Conservation (phyloP, 2,113 vertebrate genomes). For the Puntigrus tetrazona region DNA sequence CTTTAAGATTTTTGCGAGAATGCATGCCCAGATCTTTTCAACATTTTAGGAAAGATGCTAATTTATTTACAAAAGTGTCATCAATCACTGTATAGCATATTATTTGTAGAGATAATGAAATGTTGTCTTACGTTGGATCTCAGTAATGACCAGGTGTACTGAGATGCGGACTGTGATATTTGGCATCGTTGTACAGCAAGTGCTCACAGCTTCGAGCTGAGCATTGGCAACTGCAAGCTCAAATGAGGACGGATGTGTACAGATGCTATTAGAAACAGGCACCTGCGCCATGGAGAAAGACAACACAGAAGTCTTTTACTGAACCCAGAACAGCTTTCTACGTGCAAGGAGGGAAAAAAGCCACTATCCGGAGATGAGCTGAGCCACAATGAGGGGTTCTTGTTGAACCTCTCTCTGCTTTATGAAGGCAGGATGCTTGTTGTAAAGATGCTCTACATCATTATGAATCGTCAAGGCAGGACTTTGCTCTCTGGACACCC, state of each 20-base stretch:
- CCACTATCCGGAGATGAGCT: constrained; percentile 42
- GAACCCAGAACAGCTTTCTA: constrained; percentile 32
- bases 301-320: constrained; percentile 48
- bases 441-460: constrained; percentile 51
- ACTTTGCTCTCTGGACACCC: constrained; percentile 40
- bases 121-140: not conserved
- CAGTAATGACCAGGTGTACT: constrained; percentile 50
- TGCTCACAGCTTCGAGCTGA: constrained; percentile 11
- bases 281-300: constrained; percentile 54
- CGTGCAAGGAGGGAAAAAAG: constrained; percentile 23
- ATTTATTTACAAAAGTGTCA: not conserved
- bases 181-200: constrained; percentile 68
- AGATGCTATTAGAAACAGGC: constrained; percentile 50
- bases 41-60: not conserved
- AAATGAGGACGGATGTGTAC: constrained; percentile 52
- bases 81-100: constrained; percentile 7
- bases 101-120: constrained; percentile 17
- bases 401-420: constrained; percentile 36
- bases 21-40: too few species aligned
- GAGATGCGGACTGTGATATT: constrained; percentile 65
- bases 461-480: constrained; percentile 38
- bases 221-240: constrained; percentile 19
- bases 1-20: too few species aligned
- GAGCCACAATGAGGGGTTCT: constrained; percentile 51
- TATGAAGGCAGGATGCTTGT: constrained; percentile 42